Conservation (phyloP, 2,888 invertebrate species). For the Brenthis ino region DNA sequence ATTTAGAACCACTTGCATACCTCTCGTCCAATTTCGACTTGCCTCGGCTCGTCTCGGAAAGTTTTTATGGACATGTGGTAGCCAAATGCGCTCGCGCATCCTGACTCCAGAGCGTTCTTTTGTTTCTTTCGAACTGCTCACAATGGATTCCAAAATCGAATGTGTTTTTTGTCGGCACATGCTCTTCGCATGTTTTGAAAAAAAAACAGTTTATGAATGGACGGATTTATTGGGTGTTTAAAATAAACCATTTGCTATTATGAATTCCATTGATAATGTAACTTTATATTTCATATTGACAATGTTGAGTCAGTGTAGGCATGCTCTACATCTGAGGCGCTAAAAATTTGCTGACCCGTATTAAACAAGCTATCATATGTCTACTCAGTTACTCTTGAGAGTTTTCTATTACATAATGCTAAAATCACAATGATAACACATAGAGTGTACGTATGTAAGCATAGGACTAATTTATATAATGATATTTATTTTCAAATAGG, state of each 20-base stretch:
- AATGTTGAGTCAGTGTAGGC: too few species aligned
- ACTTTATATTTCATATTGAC: conserved; percentile 27
- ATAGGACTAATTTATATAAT: neutral
- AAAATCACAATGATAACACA: neutral
- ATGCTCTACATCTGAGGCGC: neutral
- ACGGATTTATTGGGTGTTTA: conserved; percentile 45
- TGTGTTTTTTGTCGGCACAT: conserved; percentile 51
- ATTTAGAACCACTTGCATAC: conserved; percentile 40
- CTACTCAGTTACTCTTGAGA: neutral
- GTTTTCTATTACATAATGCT: neutral
- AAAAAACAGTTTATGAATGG: conserved; percentile 49
- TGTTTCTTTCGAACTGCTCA: conserved; percentile 46
- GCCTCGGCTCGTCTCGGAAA: conserved; percentile 48
- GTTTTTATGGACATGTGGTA: conserved; percentile 69
- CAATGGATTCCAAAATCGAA: conserved; percentile 55
- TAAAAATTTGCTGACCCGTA: neutral
- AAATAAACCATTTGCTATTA: conserved; percentile 39
- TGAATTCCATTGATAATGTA: conserved; percentile 38
- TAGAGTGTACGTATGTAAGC: neutral
- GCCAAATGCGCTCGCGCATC: conserved; percentile 66
- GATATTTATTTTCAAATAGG: conserved; percentile 78
- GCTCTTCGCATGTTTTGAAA: conserved; percentile 47
- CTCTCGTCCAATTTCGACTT: conserved; percentile 53
- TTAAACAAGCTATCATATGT: neutral
- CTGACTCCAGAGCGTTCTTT: conserved; percentile 46